Evolutionary conservation across 2,113 vertebrate species (phyloP), one percentile per base, ranked within the genome.

Genomic region (Sander lucioperca): DNA sequence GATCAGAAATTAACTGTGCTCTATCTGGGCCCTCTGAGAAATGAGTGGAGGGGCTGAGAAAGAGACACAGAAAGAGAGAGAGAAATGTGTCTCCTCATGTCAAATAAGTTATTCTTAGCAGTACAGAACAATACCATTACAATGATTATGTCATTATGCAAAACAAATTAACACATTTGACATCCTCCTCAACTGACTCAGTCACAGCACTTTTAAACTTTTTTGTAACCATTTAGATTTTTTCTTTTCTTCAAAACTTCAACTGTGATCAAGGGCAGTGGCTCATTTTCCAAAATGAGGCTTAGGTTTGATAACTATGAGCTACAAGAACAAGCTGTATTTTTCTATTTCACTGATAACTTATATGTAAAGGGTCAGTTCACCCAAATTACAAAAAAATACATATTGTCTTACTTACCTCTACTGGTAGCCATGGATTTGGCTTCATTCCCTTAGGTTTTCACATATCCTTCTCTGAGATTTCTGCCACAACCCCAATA

Each of bases 1-100:
- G 78, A 81, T 85, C 78, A 77, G 71, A 89, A 93, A 93, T 92
- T 83, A 94, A 90, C 86, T 88, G 69, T 66, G 64, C 66, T 86
- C 77, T 80, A 82, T 91, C 82, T 39, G 81, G 77, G 61, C 74
- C 81, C 83, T 82, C 19, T 8, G 74, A 91, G 71, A 77, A 86
- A 87, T 77, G 77, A 86, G 54, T 23, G 61, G 48, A 77, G 82
- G 56, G 12, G 18, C 43, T 54, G 11, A 16, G 45, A 82, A 36
- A 54, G 18, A 51, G 5, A 1, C 16, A 74, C 19, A 62, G 19
- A 62, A 27, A 77, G 30, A 9, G 21, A 66, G 33, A 80, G 15
- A 67, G 3, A 33, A 47, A n/a, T 56, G 1, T 57, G 18, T 71
- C 39, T 63, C 15, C 18, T 66, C 45, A 39, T 67, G 61, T 59